These are phyloP conservation scores for Trichopria drosophilae DNA, from an alignment of 2,888 invertebrate genomes.

Conservation along the genomic window DNA sequence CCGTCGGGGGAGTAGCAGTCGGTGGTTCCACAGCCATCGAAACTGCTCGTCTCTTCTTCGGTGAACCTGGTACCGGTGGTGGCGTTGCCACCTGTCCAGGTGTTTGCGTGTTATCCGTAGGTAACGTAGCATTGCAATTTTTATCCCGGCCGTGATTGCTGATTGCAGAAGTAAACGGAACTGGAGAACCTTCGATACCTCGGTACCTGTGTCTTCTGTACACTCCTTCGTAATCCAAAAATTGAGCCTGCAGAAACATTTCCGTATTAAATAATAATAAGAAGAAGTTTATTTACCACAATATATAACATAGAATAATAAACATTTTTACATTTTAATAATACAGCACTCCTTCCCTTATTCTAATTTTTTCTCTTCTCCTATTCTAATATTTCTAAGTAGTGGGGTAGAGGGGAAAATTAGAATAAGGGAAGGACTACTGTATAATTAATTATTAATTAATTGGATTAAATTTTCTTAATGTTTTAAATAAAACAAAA, in stretches of 20 bases:
- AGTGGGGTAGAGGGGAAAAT: too few species aligned
- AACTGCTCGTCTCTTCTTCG: conserved; percentile 59
- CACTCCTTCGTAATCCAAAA: conserved; percentile 62
- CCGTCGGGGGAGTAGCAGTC: conserved; percentile 45
- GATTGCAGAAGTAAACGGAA: conserved; percentile 50
- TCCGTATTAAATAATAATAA: conserved; percentile 12
- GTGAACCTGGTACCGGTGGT: conserved; percentile 55
- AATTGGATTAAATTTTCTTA: background rate
- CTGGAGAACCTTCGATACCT: conserved; percentile 53
- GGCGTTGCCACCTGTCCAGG: conserved; percentile 47
- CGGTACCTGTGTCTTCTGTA: conserved; percentile 68
- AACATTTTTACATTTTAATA: too few species aligned
- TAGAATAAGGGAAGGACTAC: too few species aligned
- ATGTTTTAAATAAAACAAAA: background rate
- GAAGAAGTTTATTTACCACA: background rate
- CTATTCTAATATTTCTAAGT: too few species aligned
- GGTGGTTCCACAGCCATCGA: conserved; percentile 59
- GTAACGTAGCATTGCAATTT: conserved; percentile 70
- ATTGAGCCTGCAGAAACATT: conserved; percentile 61
- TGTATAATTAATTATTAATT: too few species aligned
- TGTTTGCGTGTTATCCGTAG: conserved; percentile 52
- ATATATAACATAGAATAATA: too few species aligned
- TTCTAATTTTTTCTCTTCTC: too few species aligned
- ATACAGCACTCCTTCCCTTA: too few species aligned
- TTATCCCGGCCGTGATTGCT: conserved; percentile 62